Base-by-base conservation (phyloP, 2,113 vertebrate genomes). In the Anoplopoma fimbria region DNA sequence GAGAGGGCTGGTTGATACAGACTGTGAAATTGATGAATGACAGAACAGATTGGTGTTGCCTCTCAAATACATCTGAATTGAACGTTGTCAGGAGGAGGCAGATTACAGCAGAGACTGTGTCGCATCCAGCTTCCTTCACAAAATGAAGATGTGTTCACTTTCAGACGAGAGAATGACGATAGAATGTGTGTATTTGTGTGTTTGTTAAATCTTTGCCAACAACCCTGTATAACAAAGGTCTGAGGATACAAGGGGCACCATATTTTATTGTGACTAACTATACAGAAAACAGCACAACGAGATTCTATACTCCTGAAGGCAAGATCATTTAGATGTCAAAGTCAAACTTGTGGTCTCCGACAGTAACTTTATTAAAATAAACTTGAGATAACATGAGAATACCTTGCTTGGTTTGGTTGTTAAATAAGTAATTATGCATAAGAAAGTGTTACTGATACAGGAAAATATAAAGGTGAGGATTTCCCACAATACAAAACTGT, bases 11-110 rank as follows among this genome's bases (percentile, higher is more conserved):
- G 7, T 12, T 64, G 69, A 77, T 77, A 40, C 58, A 82, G 81
- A 86, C 42, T 88, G 75, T 89, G 86, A 83, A 88, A 89, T 57
- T 87, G 90, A 90, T 87, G 65, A 79, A 83, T 89, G 87, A 83
- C 71, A 79, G 38, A 85, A 81, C 78, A 89, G 67, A 89, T 84
- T 79, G 83, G 77, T 79, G 82, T 60, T 88, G 87, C 77, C 40
- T 88, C 68, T 60, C 69, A 88, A 73, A 87, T 85, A 69, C 79
- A 83, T 89, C 64, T 81, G 79, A 87, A 82, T 83, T 72, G 78
- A 49, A 69, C 7, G 40, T 86, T 86, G 83, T 88, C 81, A 85
- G 51, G 73, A 72, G 58, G 68, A 77, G n/a, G 69, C 75, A 83
- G 83, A 85, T 88, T 79, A 81, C 49, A 77, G 69, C 69, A 57